Conservation (phyloP, 2,797 vertebrate genomes). For the Poeciliopsis presidionis region DNA sequence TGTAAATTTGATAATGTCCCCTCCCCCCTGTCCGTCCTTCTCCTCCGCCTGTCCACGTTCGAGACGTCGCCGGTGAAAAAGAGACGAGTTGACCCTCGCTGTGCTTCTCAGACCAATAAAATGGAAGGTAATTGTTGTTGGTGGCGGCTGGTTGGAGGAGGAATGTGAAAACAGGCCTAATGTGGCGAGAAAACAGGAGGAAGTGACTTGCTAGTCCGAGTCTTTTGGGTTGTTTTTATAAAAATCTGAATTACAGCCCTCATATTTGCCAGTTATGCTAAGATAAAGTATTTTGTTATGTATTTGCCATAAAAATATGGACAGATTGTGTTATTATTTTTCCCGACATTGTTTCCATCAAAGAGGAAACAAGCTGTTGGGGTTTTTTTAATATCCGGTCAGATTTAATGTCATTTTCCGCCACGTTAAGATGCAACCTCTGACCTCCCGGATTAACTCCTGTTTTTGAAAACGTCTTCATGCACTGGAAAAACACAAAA, state of each 20-base stretch:
- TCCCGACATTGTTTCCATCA: not conserved
- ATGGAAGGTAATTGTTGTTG: conserved; percentile 49
- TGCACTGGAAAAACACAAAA: too few relatives aligned
- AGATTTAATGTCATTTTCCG: conserved; percentile 52
- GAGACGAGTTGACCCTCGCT: conserved; percentile 66
- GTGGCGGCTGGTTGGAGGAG: conserved; percentile 39
- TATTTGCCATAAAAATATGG: not conserved
- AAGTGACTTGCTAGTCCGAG: not conserved
- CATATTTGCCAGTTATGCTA: not conserved
- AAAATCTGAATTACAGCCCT: not conserved
- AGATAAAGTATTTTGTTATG: not conserved
- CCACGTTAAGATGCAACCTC: conserved; percentile 31
- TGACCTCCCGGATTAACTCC: conserved; percentile 54
- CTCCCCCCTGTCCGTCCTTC: conserved; percentile 59
- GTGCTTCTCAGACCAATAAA: conserved; percentile 15
- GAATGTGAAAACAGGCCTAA: conserved; percentile 34
- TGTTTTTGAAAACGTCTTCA: conserved; percentile 42
- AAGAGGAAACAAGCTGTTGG: conserved; percentile 34
- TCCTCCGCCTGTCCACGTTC: conserved; percentile 30
- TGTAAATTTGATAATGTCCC: conserved; percentile 87
- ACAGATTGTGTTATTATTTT: conserved; percentile 1
- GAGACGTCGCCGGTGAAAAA: conserved; percentile 84
- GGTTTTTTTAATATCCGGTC: conserved; percentile 4
- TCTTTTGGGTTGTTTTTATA: not conserved
- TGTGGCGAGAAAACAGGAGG: conserved; percentile 6